Base-by-base conservation (phyloP, 2,888 invertebrate species). In the Junonia oenone region DNA sequence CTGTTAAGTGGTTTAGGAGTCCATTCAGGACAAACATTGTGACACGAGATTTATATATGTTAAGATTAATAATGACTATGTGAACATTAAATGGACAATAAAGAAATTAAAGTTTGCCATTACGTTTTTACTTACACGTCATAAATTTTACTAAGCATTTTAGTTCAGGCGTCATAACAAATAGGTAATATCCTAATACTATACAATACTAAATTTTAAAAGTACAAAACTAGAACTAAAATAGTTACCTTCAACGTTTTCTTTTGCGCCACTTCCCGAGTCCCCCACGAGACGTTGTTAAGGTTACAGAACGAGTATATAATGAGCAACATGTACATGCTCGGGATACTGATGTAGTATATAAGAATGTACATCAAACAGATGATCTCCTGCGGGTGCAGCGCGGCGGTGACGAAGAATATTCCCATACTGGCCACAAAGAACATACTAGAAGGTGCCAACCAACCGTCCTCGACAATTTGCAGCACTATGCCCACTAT, bases 201-300 rank as follows among this genome's bases (percentile, higher is more conserved):
- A n/a, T n/a, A n/a, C n/a, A n/a, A n/a, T n/a, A n/a, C n/a, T n/a
- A n/a, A n/a, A n/a, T n/a, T n/a, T n/a, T 6, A 0, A 37, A 37
- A 13, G 14, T 13, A 15, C 2, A 15, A 15, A 6, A 15, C 2
- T 15, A 14, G 13, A 8, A 17, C 8, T 33, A 33, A n/a, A 11
- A n/a, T 11, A 11, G 5, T 1, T 63, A 86, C 90, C 81, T 88
- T 87, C 6, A 66, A 65, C 27, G 81, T 78, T 58, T 86, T 86
- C 71, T 89, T 88, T 66, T 83, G 82, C 0, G 91, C 91, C 46
- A 92, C 94, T 78, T 98, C 98, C 58, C 98, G 90, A 0, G 98
- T 98, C 4, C 98, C 98, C 98, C 98, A 98, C 1, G 95, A 94
- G 2, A 98, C 96, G 71, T 97, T 95, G 78, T 98, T 97, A 86